Conservation (phyloP, 2,113 vertebrate genomes). For the Poeciliopsis retropinna region DNA sequence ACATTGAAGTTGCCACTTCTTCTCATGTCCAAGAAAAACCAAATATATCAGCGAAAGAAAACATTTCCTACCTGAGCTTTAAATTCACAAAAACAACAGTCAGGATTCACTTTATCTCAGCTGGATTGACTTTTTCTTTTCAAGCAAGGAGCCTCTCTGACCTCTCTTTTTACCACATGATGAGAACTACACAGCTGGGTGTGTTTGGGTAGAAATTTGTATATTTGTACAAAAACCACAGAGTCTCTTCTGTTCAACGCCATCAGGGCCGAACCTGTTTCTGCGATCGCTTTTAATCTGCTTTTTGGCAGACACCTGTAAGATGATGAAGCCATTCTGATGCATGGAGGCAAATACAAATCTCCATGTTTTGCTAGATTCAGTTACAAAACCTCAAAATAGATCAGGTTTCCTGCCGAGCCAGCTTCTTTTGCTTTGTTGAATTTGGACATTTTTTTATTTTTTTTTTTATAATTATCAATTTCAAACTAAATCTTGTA, state of each 20-base stretch:
- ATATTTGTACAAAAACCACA: constrained; percentile 70
- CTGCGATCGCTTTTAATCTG: constrained; percentile 35
- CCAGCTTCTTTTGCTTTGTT: constrained; percentile 1
- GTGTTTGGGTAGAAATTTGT: constrained; percentile 72
- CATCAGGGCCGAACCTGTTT: constrained; percentile 59
- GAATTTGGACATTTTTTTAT: constrained; percentile 10
- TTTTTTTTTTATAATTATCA: not conserved
- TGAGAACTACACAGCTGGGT: constrained; percentile 67
- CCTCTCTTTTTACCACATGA: constrained; percentile 63
- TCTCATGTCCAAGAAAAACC: not conserved
- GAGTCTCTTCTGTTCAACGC: constrained; percentile 60
- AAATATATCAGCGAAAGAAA: not conserved
- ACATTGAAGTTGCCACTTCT: not conserved
- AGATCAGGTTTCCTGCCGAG: constrained; percentile 10
- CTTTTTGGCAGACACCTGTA: constrained; percentile 27
- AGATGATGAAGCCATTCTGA: not conserved
- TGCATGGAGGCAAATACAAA: constrained; percentile 16
- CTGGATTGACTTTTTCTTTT: constrained; percentile 48
- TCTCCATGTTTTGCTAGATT: constrained; percentile 36
- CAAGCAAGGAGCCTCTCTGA: constrained; percentile 58
- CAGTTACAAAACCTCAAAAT: constrained; percentile 33
- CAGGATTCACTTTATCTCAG: constrained; percentile 39
- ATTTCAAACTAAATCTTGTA: constrained; percentile 33
- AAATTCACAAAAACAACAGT: constrained; percentile 17
- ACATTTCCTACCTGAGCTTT: constrained; percentile 16